Conservation (phyloP, 2,888 invertebrate species). For the Drosophila peninsularis region DNA sequence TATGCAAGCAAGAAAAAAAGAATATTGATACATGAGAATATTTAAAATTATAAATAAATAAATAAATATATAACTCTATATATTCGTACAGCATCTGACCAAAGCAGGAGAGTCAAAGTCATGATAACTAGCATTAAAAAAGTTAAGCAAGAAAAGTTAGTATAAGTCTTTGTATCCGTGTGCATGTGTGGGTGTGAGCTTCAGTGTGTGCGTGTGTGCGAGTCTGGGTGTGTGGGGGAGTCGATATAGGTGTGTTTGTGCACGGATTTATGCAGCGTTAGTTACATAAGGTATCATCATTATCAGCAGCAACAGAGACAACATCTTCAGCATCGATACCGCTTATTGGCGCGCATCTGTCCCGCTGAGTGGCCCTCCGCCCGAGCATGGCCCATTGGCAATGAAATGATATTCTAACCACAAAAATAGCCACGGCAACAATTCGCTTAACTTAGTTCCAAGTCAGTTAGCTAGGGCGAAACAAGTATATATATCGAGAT, state of each 20-base stretch:
- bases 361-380: constrained; percentile 32
- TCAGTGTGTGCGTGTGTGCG: constrained; percentile 1
- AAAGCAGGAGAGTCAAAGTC: constrained; percentile 4
- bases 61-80: constrained; percentile 4
- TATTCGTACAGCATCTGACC: constrained; percentile 11
- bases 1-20: neutral
- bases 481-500: neutral
- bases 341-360: constrained; percentile 52
- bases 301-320: constrained; percentile 46
- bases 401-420: neutral
- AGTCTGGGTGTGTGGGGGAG: constrained; percentile 5
- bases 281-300: constrained; percentile 77
- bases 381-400: constrained; percentile 11
- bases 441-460: constrained; percentile 1
- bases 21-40: constrained; percentile 18
- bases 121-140: constrained; percentile 57
- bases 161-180: constrained; percentile 5
- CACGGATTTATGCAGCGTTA: constrained; percentile 78
- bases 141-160: constrained; percentile 47
- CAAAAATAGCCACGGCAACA: constrained; percentile 19
- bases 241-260: constrained; percentile 38
- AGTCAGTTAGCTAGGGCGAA: neutral
- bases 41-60: constrained; percentile 38
- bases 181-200: constrained; percentile 1
- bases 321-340: constrained; percentile 47